phyloP scores from a whole-genome alignment of 2,888 invertebrate genomes.

The Eristalis arbustorum region DNA sequence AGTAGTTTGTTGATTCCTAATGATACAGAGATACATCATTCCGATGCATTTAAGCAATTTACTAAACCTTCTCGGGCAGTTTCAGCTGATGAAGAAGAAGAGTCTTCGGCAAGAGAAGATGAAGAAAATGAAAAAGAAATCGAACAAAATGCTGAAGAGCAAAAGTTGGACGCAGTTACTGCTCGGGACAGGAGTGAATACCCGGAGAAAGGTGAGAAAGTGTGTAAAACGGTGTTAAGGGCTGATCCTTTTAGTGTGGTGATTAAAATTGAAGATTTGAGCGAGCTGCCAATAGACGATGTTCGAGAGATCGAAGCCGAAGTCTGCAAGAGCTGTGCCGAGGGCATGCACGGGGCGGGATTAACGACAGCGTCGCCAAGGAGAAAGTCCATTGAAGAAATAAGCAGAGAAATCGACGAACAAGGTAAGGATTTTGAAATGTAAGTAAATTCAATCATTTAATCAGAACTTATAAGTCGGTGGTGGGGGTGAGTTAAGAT shows the following conservation, averaged over 20 bases:
- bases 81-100: slow-evolving; percentile 63
- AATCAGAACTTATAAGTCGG: no score
- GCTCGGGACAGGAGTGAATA: not conserved
- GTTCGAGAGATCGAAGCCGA: not conserved
- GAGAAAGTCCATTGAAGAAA: not conserved
- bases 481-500: no score
- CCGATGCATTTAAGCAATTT: slow-evolving; percentile 25
- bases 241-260: slow-evolving; percentile 28
- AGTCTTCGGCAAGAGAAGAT: not conserved
- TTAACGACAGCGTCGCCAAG: not conserved
- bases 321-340: slow-evolving; percentile 55
- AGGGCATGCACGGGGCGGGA: slow-evolving; percentile 38
- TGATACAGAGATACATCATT: slow-evolving; percentile 42
- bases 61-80: slow-evolving; percentile 60
- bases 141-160: slow-evolving; percentile 8
- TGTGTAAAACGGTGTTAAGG: not conserved
- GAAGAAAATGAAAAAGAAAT: not conserved
- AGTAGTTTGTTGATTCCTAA: slow-evolving; percentile 72
- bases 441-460: no score
- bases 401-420: not conserved
- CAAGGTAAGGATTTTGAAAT: slow-evolving; percentile 8
- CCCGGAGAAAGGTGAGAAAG: not conserved
- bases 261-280: not conserved
- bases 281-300: not conserved
- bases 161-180: not conserved